Evolutionary conservation across 2,113 vertebrate genomes (phyloP).

Genomic region (Scophthalmus maximus): DNA sequence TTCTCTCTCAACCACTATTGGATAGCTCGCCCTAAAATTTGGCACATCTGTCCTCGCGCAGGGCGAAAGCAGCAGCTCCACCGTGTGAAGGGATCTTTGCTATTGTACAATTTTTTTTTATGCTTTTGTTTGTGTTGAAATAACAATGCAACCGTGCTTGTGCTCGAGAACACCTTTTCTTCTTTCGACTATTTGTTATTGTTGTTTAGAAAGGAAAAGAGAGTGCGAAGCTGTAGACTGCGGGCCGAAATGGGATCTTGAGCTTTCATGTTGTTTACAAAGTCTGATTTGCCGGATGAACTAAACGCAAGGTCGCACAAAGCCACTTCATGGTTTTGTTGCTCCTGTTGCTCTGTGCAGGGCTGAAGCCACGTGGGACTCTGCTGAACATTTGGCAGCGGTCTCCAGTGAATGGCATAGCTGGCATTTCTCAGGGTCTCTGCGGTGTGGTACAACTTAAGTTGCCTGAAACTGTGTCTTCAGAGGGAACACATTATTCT

Average conservation of each 20-base stretch:
- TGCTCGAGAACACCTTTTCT: not conserved
- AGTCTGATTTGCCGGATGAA: not conserved
- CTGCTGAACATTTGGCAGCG: conserved; percentile 62
- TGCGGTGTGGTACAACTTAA: conserved; percentile 26
- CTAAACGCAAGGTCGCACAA: not conserved
- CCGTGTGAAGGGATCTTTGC: no score
- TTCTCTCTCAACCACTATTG: no score
- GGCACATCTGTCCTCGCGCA: no score
- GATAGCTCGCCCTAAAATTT: no score
- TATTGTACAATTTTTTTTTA: no score
- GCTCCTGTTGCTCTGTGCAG: conserved; percentile 7
- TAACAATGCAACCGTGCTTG: not conserved
- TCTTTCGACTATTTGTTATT: conserved; percentile 12
- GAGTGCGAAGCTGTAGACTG: not conserved
- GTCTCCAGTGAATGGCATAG: conserved; percentile 71
- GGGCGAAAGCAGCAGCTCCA: no score
- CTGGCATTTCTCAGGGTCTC: conserved; percentile 56
- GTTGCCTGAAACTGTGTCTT: conserved; percentile 33
- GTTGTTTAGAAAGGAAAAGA: no score
- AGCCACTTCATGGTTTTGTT: conserved; percentile 26
- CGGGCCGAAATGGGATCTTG: not conserved
- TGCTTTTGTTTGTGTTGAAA: no score
- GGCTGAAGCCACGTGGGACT: conserved; percentile 14
- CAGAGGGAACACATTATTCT: conserved; percentile 11
- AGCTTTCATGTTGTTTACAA: not conserved